These are phyloP conservation scores for Tragopan temminckii DNA, from an alignment of 2,797 vertebrate genomes.

Conservation along the genomic window DNA sequence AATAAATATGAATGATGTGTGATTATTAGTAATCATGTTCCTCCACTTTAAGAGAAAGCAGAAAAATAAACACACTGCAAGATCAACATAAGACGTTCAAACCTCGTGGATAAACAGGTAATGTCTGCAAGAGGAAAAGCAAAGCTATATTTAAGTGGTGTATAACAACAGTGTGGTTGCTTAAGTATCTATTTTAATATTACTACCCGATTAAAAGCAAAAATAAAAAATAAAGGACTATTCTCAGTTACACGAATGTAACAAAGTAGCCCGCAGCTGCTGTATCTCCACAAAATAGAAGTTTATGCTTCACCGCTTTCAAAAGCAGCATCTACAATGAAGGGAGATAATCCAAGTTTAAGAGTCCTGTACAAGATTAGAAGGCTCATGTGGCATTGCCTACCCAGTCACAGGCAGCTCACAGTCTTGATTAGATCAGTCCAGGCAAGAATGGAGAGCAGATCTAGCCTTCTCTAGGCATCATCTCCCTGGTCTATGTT, in stretches of 20 bases:
- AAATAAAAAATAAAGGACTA: neutral
- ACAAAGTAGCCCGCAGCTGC: neutral
- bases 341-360: neutral
- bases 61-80: conserved; percentile 27
- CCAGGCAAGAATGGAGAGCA: neutral
- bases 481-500: neutral
- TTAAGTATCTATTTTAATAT: conserved; percentile 6
- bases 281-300: neutral
- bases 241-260: neutral
- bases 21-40: conserved; percentile 4
- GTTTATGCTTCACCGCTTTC: neutral
- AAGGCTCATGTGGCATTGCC: neutral
- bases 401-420: neutral
- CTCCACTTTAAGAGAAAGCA: conserved; percentile 1
- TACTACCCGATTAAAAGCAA: neutral
- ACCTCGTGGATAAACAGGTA: neutral
- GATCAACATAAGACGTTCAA: neutral
- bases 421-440: neutral
- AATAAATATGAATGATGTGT: neutral
- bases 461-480: neutral
- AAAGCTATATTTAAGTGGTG: neutral
- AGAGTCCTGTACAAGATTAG: neutral
- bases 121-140: neutral
- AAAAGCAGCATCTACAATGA: neutral
- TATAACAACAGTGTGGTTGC: neutral